Percentiles rank a stretch among this genome's conserved stretches.
phyloP scores from a whole-genome alignment of 1,140 invertebrate genomes.

The Panulirus ornatus region DNA sequence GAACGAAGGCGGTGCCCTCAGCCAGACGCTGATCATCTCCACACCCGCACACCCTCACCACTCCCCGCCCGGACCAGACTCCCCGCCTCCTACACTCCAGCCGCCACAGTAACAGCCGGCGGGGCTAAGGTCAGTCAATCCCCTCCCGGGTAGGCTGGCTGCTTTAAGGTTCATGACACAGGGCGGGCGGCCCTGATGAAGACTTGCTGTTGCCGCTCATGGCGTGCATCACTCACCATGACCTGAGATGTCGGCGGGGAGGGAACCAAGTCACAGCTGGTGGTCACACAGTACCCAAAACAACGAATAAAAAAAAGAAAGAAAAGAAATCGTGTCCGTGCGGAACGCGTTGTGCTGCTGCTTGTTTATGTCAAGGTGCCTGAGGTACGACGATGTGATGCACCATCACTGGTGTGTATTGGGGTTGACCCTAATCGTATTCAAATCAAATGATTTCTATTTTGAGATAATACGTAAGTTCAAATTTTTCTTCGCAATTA shows the following conservation, averaged over 20 bases:
- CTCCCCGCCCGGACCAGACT: constrained; percentile 51
- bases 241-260: not conserved
- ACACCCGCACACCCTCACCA: constrained; percentile 24
- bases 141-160: not conserved
- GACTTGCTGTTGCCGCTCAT: not conserved
- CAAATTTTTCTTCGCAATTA: not conserved
- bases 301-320: not conserved
- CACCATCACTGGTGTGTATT: not conserved
- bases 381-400: no score
- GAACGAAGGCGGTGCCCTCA: constrained; percentile 55
- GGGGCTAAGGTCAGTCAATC: no score
- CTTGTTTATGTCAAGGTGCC: not conserved
- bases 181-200: not conserved
- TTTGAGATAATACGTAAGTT: not conserved
- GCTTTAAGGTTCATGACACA: not conserved
- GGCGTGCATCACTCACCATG: not conserved
- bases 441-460: constrained; percentile 2
- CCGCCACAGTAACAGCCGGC: constrained; percentile 46
- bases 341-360: not conserved
- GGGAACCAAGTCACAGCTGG: not conserved
- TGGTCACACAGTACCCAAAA: not conserved
- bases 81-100: constrained; percentile 64
- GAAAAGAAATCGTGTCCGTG: no score
- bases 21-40: constrained; percentile 67
- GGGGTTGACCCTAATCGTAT: not conserved